phyloP scores from a whole-genome alignment of 2,113 vertebrate species.

The Semnornis frantzii region DNA sequence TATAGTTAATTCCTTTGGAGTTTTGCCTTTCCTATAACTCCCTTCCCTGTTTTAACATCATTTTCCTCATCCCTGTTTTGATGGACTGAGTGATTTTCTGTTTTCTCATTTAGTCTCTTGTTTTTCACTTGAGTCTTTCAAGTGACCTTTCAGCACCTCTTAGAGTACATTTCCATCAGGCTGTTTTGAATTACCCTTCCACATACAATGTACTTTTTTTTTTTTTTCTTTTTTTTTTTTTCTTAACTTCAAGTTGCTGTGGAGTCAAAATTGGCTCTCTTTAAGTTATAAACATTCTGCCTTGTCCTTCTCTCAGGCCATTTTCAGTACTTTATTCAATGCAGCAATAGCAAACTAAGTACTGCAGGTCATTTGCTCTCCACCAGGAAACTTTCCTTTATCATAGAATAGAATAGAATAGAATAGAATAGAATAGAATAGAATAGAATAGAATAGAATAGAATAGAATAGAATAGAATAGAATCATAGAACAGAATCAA shows the following conservation, averaged over 20 bases:
- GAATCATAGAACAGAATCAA: too few species aligned
- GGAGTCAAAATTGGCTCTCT: not conserved
- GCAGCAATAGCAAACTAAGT: not conserved
- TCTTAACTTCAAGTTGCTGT: not conserved
- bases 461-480: too few species aligned
- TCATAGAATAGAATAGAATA: too few species aligned
- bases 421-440: too few species aligned
- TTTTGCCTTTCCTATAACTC: not conserved
- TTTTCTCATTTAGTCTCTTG: not conserved
- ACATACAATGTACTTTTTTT: not conserved
- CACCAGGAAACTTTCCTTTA: not conserved
- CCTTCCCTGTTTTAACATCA: not conserved
- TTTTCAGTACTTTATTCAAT: not conserved
- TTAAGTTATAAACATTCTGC: not conserved
- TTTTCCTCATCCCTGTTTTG: not conserved
- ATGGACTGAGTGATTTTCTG: not conserved
- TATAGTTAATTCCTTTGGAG: not conserved
- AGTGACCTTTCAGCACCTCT: not conserved
- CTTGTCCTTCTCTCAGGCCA: not conserved
- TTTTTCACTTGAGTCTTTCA: not conserved
- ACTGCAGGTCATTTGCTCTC: not conserved
- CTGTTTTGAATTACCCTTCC: not conserved
- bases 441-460: too few species aligned
- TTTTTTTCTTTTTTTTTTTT: not conserved
- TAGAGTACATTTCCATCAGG: not conserved